Evolutionary conservation across 2,113 vertebrate species (phyloP).

Genomic region (Neopipo cinnamomea): DNA sequence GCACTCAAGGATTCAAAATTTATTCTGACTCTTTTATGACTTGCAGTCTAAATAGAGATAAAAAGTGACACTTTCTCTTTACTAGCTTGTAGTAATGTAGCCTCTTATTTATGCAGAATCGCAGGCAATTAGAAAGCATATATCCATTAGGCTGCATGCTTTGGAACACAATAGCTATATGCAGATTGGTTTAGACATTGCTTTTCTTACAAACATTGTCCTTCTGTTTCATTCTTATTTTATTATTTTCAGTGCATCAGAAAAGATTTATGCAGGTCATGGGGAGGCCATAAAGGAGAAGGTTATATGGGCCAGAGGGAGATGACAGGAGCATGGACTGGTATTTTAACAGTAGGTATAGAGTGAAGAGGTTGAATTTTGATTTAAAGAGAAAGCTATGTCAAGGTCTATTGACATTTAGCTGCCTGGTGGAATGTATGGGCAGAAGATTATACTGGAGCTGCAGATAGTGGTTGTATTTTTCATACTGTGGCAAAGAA

Average conservation of each 20-base stretch:
- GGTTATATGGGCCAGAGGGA: neutral
- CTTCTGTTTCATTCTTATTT: constrained; percentile 1
- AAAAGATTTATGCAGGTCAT: neutral
- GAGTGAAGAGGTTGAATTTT: neutral
- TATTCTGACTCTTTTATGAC: neutral
- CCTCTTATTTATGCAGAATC: neutral
- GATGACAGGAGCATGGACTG: neutral
- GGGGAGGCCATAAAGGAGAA: neutral
- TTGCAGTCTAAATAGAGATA: constrained; percentile 1
- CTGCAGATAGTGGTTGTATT: neutral
- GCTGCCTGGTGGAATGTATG: neutral
- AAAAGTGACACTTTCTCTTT: neutral
- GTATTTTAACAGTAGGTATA: neutral
- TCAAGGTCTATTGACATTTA: neutral
- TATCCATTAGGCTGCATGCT: neutral
- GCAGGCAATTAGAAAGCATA: constrained; percentile 16
- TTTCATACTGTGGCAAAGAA: neutral
- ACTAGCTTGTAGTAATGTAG: neutral
- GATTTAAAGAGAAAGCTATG: neutral
- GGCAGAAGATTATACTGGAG: neutral
- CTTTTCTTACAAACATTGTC: neutral
- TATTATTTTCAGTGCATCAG: neutral
- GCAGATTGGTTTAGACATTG: neutral
- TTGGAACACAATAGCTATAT: neutral
- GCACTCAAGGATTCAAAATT: neutral